Evolutionary conservation across 2,113 vertebrate species (phyloP).

Genomic region (Melanotaenia duboulayi): DNA sequence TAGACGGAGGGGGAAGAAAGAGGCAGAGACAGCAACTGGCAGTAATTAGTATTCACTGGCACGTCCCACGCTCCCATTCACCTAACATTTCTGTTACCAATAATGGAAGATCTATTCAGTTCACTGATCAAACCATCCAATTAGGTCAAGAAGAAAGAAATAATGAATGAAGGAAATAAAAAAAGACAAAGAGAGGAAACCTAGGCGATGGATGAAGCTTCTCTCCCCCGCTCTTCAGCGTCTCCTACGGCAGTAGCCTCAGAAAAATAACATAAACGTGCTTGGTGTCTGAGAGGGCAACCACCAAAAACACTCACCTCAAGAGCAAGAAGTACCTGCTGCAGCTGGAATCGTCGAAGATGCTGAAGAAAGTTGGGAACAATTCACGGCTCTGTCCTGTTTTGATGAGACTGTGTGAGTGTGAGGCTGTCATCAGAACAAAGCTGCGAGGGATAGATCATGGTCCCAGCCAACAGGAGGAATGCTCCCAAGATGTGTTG

Average conservation of each 20-base stretch:
- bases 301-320: constrained; percentile 70
- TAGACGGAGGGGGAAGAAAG: background rate
- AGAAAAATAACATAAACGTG: background rate
- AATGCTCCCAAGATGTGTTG: constrained; percentile 30
- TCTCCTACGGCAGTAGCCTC: background rate
- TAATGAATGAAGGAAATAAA: background rate
- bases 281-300: constrained; percentile 15
- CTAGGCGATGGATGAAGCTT: background rate
- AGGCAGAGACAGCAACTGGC: constrained; percentile 26
- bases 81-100: constrained; percentile 26
- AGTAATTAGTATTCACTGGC: constrained; percentile 74
- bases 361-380: constrained; percentile 75
- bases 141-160: background rate
- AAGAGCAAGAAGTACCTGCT: constrained; percentile 62
- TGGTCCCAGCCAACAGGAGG: constrained; percentile 46
- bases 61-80: constrained; percentile 62
- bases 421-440: constrained; percentile 62
- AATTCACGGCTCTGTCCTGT: constrained; percentile 41
- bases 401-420: constrained; percentile 33
- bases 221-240: constrained; percentile 35
- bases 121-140: background rate
- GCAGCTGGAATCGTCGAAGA: constrained; percentile 63
- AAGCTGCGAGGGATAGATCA: constrained; percentile 57
- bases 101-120: constrained; percentile 21
- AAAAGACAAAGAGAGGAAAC: background rate